phyloP scores from a whole-genome alignment of 2,888 invertebrate genomes.

The Cheilosia urbana region DNA sequence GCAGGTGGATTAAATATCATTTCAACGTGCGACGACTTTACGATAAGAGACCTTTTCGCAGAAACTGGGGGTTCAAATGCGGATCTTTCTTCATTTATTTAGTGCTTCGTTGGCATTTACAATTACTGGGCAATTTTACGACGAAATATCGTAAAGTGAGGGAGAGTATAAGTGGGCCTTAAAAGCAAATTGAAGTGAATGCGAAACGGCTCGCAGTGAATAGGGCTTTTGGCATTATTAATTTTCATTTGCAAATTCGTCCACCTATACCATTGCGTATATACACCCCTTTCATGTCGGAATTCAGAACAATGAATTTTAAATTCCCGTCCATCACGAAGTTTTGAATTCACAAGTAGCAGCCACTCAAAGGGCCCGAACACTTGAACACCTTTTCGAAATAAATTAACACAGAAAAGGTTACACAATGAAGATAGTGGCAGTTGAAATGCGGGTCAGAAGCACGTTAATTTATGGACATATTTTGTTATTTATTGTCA shows the following conservation, averaged over 20 bases:
- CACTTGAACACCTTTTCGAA: slow-evolving; percentile 54
- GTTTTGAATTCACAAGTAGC: slow-evolving; percentile 66
- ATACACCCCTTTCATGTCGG: background rate
- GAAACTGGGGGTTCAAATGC: slow-evolving; percentile 20
- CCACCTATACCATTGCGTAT: background rate
- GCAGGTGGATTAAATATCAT: slow-evolving; percentile 65
- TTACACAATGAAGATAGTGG: slow-evolving; percentile 18
- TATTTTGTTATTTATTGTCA: background rate
- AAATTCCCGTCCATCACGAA: slow-evolving; percentile 60
- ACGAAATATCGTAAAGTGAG: slow-evolving; percentile 61
- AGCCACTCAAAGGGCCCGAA: slow-evolving; percentile 57
- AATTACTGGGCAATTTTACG: slow-evolving; percentile 48
- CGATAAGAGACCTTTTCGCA: slow-evolving; percentile 39
- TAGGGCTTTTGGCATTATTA: slow-evolving; percentile 59
- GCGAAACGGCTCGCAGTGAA: slow-evolving; percentile 54
- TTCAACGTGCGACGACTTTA: slow-evolving; percentile 58
- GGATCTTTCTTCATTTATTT: slow-evolving; percentile 18
- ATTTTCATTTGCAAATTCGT: slow-evolving; percentile 57
- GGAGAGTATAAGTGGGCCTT: slow-evolving; percentile 57
- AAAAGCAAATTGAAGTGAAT: slow-evolving; percentile 64
- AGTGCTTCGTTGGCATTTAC: slow-evolving; percentile 39
- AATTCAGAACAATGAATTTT: slow-evolving; percentile 54
- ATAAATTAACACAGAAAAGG: slow-evolving; percentile 49
- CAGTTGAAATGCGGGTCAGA: slow-evolving; percentile 45
- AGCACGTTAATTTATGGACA: slow-evolving; percentile 53